phyloP scores from a whole-genome alignment of 2,113 vertebrate genomes.

The human (Homo sapiens) region DNA sequence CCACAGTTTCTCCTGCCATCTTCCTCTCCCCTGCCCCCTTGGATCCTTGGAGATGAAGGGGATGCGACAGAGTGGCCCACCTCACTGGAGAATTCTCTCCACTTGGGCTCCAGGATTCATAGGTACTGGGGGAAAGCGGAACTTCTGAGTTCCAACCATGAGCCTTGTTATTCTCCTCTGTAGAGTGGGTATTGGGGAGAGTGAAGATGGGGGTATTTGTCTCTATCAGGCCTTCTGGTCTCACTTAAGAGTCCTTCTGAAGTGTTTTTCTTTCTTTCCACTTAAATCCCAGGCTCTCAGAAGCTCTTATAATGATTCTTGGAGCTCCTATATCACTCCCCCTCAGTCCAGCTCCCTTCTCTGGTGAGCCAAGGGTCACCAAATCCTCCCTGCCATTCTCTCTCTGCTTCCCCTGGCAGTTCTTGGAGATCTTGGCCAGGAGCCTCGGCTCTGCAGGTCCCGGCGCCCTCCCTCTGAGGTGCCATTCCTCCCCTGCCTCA shows the following conservation, averaged over 20 bases:
- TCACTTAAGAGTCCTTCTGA: background rate
- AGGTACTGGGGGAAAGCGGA: background rate
- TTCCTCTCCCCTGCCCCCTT: background rate
- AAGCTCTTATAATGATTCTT: background rate
- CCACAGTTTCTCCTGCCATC: background rate
- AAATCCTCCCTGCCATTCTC: background rate
- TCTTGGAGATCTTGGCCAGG: constrained; percentile 11
- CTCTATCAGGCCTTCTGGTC: background rate
- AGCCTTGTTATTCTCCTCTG: background rate
- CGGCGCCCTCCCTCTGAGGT: constrained; percentile 16
- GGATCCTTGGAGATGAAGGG: background rate
- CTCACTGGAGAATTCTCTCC: background rate
- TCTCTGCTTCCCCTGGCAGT: background rate
- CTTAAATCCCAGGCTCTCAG: background rate
- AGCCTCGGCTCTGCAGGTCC: background rate
- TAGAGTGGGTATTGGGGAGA: background rate
- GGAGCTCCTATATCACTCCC: background rate
- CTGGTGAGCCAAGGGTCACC: background rate
- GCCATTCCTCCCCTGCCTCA: constrained; percentile 68
- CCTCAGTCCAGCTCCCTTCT: background rate
- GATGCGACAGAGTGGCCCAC: background rate
- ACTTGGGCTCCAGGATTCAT: background rate
- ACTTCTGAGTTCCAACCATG: background rate
- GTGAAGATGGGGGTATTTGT: background rate
- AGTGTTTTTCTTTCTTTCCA: background rate